Conservation (phyloP, 1,140 invertebrate species). For the Lordiphosa collinella region DNA sequence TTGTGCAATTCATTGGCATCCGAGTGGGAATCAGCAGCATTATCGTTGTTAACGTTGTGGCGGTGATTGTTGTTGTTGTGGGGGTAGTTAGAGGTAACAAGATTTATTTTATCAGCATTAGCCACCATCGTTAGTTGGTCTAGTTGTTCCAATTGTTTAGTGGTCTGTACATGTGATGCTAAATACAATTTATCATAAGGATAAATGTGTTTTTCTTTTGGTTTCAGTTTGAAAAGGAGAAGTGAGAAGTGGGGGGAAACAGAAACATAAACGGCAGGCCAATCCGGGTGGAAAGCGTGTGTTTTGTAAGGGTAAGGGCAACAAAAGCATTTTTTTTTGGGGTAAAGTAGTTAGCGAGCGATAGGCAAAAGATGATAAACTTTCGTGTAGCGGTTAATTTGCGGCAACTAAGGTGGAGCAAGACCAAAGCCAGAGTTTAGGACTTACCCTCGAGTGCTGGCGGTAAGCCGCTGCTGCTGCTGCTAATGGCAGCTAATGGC, state of each 20-base stretch:
- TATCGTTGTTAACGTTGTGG: conserved; percentile 19
- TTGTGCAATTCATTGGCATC: conserved; percentile 50
- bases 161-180: conserved; percentile 83
- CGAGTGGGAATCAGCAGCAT: conserved; percentile 23
- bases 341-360: conserved; percentile 38
- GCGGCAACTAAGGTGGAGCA: conserved; percentile 50
- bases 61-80: conserved; percentile 40
- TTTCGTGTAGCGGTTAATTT: conserved; percentile 69
- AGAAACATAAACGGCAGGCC: conserved; percentile 78
- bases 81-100: conserved; percentile 79
- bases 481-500: conserved; percentile 61
- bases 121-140: conserved; percentile 81
- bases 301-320: conserved; percentile 15
- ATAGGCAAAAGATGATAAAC: conserved; percentile 48
- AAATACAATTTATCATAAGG: conserved; percentile 79
- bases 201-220: conserved; percentile 56
- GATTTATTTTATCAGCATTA: conserved; percentile 80
- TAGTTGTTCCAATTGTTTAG: conserved; percentile 83
- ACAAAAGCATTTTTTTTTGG: conserved; percentile 34
- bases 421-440: not conserved
- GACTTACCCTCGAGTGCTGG: conserved; percentile 32
- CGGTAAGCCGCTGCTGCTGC: not conserved
- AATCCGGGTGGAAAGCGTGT: conserved; percentile 31
- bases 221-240: conserved; percentile 11
- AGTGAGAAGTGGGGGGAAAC: not conserved